phyloP scores from a whole-genome alignment of 1,140 invertebrate species.

The Monomorium pharaonis region DNA sequence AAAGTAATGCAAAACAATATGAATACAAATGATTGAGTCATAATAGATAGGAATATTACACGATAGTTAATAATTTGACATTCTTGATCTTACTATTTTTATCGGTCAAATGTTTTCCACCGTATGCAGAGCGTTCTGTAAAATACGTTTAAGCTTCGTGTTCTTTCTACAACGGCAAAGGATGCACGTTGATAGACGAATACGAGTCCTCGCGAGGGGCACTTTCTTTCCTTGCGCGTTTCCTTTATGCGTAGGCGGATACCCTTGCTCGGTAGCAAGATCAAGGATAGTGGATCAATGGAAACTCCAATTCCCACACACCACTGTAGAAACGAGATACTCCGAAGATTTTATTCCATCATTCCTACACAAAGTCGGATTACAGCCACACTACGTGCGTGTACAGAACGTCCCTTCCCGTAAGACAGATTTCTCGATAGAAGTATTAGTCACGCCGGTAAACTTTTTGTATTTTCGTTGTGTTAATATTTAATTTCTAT shows the following conservation, averaged over 20 bases:
- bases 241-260: not conserved
- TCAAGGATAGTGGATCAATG: not conserved
- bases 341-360: not conserved
- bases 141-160: not conserved
- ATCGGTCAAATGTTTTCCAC: not conserved
- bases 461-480: not conserved
- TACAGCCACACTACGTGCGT: not conserved
- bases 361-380: not conserved
- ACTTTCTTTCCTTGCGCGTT: not conserved
- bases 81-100: not conserved
- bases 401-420: not conserved
- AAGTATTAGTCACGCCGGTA: not conserved
- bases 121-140: not conserved
- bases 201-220: not conserved
- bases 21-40: not conserved
- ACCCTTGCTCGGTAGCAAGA: not conserved
- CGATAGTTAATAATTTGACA: not conserved
- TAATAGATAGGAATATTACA: not conserved
- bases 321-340: not conserved
- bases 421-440: not conserved
- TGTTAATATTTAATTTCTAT: not conserved
- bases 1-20: not conserved
- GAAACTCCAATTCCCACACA: slow-evolving; percentile 30
- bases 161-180: not conserved
- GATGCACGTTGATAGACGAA: not conserved